These are phyloP conservation scores for Gonocerus acuteangulatus DNA, from an alignment of 2,888 invertebrate species.

Conservation along the genomic window DNA sequence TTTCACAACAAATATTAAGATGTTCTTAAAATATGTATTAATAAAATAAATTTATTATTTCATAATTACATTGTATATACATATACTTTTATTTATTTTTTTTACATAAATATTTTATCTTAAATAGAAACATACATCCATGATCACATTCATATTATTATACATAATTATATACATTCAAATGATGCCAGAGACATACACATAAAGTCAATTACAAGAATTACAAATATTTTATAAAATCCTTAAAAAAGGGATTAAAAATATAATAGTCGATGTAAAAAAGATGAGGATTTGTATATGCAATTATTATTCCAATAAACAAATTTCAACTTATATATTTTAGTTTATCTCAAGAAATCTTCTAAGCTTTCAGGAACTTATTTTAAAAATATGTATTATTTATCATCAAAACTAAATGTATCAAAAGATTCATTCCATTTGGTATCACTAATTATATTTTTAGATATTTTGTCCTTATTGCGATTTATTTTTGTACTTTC, in stretches of 20 bases:
- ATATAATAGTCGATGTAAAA: conserved; percentile 17
- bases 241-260: conserved; percentile 9
- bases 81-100: neutral
- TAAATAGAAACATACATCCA: conserved; percentile 10
- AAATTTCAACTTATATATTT: neutral
- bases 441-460: conserved; percentile 37
- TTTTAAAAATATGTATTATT: conserved; percentile 36
- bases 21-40: conserved; percentile 3
- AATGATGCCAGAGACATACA: neutral
- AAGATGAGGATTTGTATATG: no score
- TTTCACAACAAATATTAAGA: conserved; percentile 10
- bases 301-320: conserved; percentile 8
- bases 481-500: conserved; percentile 30
- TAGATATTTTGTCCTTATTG: conserved; percentile 28
- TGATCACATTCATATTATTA: conserved; percentile 10
- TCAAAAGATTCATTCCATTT: conserved; percentile 49
- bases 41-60: conserved; percentile 12
- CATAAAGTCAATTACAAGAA: neutral
- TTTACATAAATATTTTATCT: conserved; percentile 17
- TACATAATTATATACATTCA: neutral
- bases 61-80: conserved; percentile 16
- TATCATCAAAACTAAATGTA: conserved; percentile 43
- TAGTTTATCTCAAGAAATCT: neutral
- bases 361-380: conserved; percentile 6
- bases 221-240: conserved; percentile 18